Base-by-base conservation (phyloP, 2,113 vertebrate genomes). In the Myrmecobius fasciatus region DNA sequence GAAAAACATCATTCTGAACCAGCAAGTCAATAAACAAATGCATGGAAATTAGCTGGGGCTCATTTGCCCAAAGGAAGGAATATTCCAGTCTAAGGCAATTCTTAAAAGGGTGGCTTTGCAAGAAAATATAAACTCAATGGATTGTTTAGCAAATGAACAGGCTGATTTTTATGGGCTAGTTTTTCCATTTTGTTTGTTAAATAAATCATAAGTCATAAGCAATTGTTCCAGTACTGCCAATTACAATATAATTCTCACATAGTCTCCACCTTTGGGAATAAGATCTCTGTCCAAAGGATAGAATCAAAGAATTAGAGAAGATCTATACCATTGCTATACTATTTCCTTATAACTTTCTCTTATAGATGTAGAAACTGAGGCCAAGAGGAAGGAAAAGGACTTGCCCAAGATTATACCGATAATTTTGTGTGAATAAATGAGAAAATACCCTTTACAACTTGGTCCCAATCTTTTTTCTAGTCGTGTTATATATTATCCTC, bases 11-110 rank as follows among this genome's bases (percentile, higher is more conserved):
- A 92, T 95, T 94, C 52, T 95, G 47, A 89, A 52, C 92, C 60
- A 97, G 54, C 25, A 94, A 89, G 89, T 89, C 93, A 97, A 89
- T 95, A 93, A 97, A 28, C 89, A 96, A 96, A 94, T 96, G 91
- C 36, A 60, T 91, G 51, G 52, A 97, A 90, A 95, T 97, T 94
- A 93, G 91, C 52, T 91, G 75, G 95, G 91, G 91, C 52, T 95
- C 54, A 90, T 93, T 97, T 97, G 90, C 89, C 28, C 93, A 93
- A 95, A 96, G 83, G 60, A 96, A 97, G 95, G 47, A 95, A 94
- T 96, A 95, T 95, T 97, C 93, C 49, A 96, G 47, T 48, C 47
- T 90, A 31, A 89, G 47, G 48, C 46, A 48, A 49, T 89, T 83
- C n/a, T 49, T 49, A 28, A 89, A 89, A 48, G 25, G n/a, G 28